phyloP scores from a whole-genome alignment of 2,888 invertebrate species.

The Allolobophora icterica region DNA sequence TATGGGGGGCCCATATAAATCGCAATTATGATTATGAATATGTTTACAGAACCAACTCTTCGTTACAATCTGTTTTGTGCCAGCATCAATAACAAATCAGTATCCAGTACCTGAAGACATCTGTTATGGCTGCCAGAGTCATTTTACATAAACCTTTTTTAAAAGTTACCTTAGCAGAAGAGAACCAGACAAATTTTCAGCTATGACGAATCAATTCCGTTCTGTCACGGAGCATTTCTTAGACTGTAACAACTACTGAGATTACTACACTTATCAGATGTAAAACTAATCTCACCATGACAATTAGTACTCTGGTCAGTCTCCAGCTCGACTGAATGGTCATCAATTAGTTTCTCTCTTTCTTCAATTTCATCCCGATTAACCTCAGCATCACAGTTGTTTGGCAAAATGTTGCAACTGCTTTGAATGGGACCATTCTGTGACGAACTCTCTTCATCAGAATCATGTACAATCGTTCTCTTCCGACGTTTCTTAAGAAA shows the following conservation, averaged over 20 bases:
- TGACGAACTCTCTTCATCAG: slow-evolving; percentile 10
- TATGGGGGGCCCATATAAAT: too few species aligned
- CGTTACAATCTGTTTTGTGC: too few species aligned
- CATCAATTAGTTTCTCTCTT: not conserved
- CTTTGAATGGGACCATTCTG: not conserved
- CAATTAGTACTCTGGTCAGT: not conserved
- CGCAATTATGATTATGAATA: too few species aligned
- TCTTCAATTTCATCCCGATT: not conserved
- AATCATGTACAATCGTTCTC: not conserved
- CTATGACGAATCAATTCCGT: not conserved
- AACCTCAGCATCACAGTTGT: not conserved
- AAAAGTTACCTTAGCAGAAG: not conserved
- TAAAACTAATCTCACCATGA: not conserved
- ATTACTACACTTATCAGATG: not conserved
- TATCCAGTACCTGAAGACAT: not conserved
- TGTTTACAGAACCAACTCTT: too few species aligned
- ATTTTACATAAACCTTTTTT: too few species aligned
- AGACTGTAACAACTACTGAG: not conserved
- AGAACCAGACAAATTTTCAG: not conserved
- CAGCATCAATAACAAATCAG: not conserved
- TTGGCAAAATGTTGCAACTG: not conserved
- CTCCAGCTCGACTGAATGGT: not conserved
- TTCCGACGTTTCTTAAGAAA: not conserved
- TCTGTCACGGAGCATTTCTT: not conserved
- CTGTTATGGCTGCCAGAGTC: too few species aligned